phyloP scores from a whole-genome alignment of 2,888 invertebrate genomes.

The Phortica magna region DNA sequence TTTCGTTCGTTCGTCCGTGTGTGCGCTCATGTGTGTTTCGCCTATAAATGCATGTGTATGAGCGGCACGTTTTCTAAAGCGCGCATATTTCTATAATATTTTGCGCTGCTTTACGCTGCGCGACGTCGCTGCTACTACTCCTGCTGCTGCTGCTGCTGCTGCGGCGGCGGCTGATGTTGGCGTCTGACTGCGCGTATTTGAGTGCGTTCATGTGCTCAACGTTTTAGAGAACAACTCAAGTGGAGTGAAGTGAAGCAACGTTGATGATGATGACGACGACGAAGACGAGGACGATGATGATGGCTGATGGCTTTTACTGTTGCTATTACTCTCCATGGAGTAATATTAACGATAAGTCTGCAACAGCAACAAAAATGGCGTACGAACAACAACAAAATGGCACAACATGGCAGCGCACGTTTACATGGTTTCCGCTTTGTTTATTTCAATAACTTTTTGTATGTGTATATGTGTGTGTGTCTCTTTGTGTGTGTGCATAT shows the following conservation, averaged over 20 bases:
- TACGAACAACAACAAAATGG: conserved; percentile 3
- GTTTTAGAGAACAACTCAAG: neutral
- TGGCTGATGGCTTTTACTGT: conserved; percentile 22
- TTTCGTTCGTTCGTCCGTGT: conserved; percentile 22
- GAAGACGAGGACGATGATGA: neutral
- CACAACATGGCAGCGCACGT: conserved; percentile 41
- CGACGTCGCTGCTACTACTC: neutral
- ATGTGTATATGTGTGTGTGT: conserved; percentile 6
- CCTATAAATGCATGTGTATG: neutral
- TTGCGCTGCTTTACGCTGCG: neutral
- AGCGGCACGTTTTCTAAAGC: neutral
- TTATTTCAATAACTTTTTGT: conserved; percentile 67
- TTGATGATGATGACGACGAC: neutral
- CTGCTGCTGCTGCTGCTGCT: too few relatives aligned
- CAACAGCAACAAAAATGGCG: conserved; percentile 43
- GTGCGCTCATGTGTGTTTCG: conserved; percentile 26
- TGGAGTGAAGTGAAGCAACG: neutral
- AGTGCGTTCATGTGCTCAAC: neutral
- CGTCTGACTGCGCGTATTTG: neutral
- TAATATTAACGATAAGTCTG: conserved; percentile 67
- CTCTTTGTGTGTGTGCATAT: neutral
- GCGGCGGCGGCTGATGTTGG: neutral
- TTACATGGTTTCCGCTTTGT: conserved; percentile 60
- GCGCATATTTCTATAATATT: neutral
- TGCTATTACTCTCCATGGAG: conserved; percentile 65